Conservation (phyloP, 2,113 vertebrate genomes). For the Amblyornis subalaris region DNA sequence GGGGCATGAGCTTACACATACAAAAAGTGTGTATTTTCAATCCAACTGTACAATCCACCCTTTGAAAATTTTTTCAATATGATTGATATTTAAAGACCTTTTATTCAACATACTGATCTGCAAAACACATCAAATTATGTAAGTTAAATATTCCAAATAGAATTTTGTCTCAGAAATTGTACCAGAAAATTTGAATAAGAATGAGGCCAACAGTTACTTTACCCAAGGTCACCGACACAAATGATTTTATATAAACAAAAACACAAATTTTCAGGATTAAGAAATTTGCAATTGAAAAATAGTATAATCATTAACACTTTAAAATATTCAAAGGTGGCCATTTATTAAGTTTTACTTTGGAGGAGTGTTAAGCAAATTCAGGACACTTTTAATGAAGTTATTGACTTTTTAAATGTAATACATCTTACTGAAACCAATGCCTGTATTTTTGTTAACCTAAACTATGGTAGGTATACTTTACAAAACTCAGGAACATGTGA, state of each 20-base stretch:
- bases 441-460: not conserved
- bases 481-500: not conserved
- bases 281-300: not conserved
- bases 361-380: not conserved
- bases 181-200: not conserved
- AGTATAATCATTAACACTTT: not conserved
- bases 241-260: not conserved
- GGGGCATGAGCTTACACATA: not conserved
- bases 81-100: not conserved
- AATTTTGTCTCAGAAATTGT: not conserved
- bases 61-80: not conserved
- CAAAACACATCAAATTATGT: not conserved
- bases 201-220: not conserved
- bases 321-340: not conserved
- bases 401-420: not conserved
- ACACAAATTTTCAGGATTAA: not conserved
- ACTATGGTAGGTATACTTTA: not conserved
- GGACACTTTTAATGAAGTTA: not conserved
- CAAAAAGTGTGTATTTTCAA: rapidly evolving
- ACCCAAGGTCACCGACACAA: not conserved
- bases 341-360: not conserved
- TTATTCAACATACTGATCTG: not conserved
- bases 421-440: not conserved
- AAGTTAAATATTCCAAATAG: not conserved
- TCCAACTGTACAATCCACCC: not conserved